Evolutionary conservation across 2,113 vertebrate genomes (phyloP), one percentile per base, ranked within the genome.

Genomic region (Sarotherodon lohbergeri): DNA sequence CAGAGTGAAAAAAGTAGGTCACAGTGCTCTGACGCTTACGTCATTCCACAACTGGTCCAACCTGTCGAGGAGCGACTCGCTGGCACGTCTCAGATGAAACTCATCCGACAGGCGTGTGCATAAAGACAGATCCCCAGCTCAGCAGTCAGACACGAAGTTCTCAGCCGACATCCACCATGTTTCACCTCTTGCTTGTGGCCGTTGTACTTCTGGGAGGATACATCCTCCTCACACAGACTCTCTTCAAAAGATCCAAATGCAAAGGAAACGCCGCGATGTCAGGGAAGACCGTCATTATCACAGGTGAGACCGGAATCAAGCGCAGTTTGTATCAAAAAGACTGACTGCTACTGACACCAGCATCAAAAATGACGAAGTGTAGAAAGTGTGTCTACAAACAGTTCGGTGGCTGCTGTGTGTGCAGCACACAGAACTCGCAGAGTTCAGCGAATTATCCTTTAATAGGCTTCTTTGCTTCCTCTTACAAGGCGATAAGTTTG

Each of bases 261-360:
- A 91, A 73, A 73, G 94, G 94, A 2, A 90, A 86, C 39, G 48
- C 85, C 3, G 68, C 89, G 2, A 84, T 96, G 83, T 87, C 29
- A 2, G 95, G 94, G 1, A 96, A 93, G 87, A 96, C 93, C 1
- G 93, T 88, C 54, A 79, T 96, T 5, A 93, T 96, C 81, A 96
- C 96, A 82, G 96, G 95, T 96, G 79, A 78, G 71, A n/a, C 71
- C 27, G 10, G 46, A 32, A 78, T 19, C 43, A 43, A 5, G n/a
- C 7, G 8, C 68, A 3, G 24, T 1, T 19, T 78, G 43, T 3
- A 29, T 11, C 27, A 48, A 48, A 76, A 29, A 12, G 43, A 32
- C 3, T n/a, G 19, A n/a, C 71, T 48, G 22, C 41, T 76, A 24
- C 9, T 2, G 8, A 76, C 24, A 48, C 9, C 41, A 11, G 41